Conservation (phyloP, 2,113 vertebrate genomes). For the Panurus biarmicus region DNA sequence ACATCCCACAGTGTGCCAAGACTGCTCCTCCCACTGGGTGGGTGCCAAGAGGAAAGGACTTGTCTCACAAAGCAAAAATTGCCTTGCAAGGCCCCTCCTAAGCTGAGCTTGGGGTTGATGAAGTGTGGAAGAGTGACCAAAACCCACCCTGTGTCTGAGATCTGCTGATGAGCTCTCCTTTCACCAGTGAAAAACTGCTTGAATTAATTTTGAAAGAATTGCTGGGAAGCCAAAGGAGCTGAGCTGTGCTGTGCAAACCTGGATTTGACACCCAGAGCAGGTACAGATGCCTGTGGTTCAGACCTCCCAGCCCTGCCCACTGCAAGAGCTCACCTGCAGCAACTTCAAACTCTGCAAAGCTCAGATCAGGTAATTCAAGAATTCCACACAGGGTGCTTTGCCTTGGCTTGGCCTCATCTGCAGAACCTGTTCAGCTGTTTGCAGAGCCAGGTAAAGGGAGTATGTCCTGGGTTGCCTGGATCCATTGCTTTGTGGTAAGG, state of each 20-base stretch:
- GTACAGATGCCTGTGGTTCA: not conserved
- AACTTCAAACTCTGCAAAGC: not conserved
- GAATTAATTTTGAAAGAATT: not conserved
- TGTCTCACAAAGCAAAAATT: not conserved
- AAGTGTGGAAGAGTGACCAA: not conserved
- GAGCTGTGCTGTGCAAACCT: not conserved
- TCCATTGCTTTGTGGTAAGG: not conserved
- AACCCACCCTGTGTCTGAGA: not conserved
- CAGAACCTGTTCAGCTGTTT: not conserved
- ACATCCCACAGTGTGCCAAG: not conserved
- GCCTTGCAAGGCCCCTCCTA: not conserved
- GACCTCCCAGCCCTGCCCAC: not conserved
- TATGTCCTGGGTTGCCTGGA: not conserved
- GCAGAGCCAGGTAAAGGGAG: not conserved
- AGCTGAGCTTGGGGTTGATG: not conserved
- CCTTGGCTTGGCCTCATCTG: not conserved
- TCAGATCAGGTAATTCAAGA: not conserved
- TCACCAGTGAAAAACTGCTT: not conserved
- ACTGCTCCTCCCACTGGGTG: rapidly evolving
- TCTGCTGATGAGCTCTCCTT: not conserved
- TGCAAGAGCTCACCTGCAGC: not conserved
- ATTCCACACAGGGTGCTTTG: not conserved
- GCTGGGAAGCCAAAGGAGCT: not conserved
- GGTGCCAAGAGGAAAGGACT: not conserved
- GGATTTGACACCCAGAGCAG: not conserved